Base-by-base conservation (phyloP, 2,797 vertebrate genomes). In the Manis javanica region DNA sequence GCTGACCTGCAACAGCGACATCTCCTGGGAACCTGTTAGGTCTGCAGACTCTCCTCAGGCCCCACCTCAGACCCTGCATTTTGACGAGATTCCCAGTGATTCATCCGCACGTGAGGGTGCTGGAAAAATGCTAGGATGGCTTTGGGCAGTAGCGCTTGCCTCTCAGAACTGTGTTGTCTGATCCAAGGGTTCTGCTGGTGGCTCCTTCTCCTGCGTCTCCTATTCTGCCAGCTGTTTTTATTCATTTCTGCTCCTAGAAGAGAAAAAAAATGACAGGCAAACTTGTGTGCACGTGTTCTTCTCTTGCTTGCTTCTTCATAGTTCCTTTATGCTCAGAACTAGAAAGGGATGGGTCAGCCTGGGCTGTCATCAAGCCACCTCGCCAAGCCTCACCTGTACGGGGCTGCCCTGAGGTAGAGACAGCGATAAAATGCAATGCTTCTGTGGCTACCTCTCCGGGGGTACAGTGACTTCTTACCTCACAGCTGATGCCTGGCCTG, bases 61-160 rank as follows among this genome's bases (percentile, higher is more conserved):
- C 59, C 49, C 26, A 26, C 10, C n/a, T 5, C 31, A 19, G 7
- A 53, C 42, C 26, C 39, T 51, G 42, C 19, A 5, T 19, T 74
- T 6, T 3, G 68, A 34, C 0, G 4, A 64, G 34, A 39, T 0
- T 12, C 12, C 21, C 26, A 49, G 83, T 2, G 72, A 37, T 2
- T 5, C 7, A 5, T 0, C 1, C 0, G 5, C 7, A 14, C 0
- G 23, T 9, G 16, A 55, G 12, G 0, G 12, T 14, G 24, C 37
- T 0, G 4, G 42, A 46, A 51, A 1, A 3, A 21, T 0, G 4
- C 69, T 8, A 24, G 21, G 7, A 21, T 0, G 4, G 51, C 42
- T 12, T 55, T 1, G 15, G 53, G 74, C 46, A 37, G 46, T 18
- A 77, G 61, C 15, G 98, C 98, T 98, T 96, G 96, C 98, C 98